A percentile compares a stretch with the other conserved stretches of the same genome.
Evolutionary conservation across 2,888 invertebrate species (phyloP).

Genomic region (Coenonympha glycerion): DNA sequence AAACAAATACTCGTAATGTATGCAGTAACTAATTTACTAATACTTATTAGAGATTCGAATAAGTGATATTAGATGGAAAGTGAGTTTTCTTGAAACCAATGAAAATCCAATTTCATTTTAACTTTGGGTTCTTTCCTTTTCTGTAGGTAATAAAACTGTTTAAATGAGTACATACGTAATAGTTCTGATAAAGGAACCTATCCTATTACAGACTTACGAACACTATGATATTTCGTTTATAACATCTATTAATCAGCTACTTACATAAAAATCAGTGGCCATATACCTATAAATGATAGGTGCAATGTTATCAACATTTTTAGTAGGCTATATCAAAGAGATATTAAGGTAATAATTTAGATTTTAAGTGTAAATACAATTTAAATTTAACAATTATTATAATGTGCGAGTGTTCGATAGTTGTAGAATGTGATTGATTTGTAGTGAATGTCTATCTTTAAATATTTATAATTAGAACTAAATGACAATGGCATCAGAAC

Average conservation of each 20-base stretch:
- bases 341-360: conserved; percentile 57
- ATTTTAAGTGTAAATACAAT: conserved; percentile 72
- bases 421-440: conserved; percentile 67
- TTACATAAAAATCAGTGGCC: conserved; percentile 37
- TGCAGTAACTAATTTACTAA: conserved; percentile 21
- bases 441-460: conserved; percentile 52
- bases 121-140: conserved; percentile 46
- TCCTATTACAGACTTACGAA: not conserved
- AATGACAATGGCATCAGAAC: conserved; percentile 22
- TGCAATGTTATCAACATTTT: conserved; percentile 43
- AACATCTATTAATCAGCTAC: conserved; percentile 1
- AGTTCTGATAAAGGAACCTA: not conserved
- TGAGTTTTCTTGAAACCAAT: too few relatives aligned
- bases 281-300: conserved; percentile 52
- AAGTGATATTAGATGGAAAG: too few relatives aligned
- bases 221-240: not conserved
- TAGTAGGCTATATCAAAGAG: conserved; percentile 48
- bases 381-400: conserved; percentile 70
- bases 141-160: conserved; percentile 39
- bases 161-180: not conserved
- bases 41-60: conserved; percentile 2
- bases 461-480: conserved; percentile 27
- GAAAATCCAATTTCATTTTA: conserved; percentile 29
- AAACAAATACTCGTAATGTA: conserved; percentile 9
- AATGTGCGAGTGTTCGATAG: conserved; percentile 75